Evolutionary conservation across 1,140 invertebrate genomes (phyloP), one percentile per base, ranked within the genome.

Genomic region (Halictus rubicundus): DNA sequence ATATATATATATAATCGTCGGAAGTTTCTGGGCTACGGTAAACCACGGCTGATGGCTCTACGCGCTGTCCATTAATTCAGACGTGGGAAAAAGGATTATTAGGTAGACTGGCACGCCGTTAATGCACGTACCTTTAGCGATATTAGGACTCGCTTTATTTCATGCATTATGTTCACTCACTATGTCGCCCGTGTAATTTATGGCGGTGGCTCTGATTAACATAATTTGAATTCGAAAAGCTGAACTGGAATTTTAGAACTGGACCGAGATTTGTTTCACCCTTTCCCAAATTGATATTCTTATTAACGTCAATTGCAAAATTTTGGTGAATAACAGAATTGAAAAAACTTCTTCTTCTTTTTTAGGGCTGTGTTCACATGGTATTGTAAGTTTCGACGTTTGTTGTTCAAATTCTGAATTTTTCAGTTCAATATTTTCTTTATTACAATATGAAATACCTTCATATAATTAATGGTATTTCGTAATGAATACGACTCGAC

Each of bases 51-150:
- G 60, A 64, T 42, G 49, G 59, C 64, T 59, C 73, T 66, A 57
- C 52, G 46, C 12, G 46, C 57, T 39, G 12, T 27, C 60, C 68
- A 78, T 78, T 72, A 72, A 78, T 78, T 72, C 16, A 54, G 37
- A 64, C 60, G 60, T 78, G 68, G 69, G 60, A 78, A 78, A 72
- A 72, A 72, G 49, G 60, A 72, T 78, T 78, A 78, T 78, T 78
- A 72, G 76, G 49, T 57, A 25, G 68, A 16, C 60, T 14, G 12
- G 49, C 23, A 68, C 61, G 68, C 57, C 59, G 32, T 78, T 63
- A 72, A 72, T 78, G 60, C 46, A 61, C 25, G 46, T 54, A 63
- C 42, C 27, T 71, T 14, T 25, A 37, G 61, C n/a, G 46, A 78
- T 71, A 78, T 72, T 72, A 23, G 19, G 23, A 46, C n/a, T n/a